Evolutionary conservation across 1,140 invertebrate species (phyloP).

Genomic region (Sweltsa coloradensis): DNA sequence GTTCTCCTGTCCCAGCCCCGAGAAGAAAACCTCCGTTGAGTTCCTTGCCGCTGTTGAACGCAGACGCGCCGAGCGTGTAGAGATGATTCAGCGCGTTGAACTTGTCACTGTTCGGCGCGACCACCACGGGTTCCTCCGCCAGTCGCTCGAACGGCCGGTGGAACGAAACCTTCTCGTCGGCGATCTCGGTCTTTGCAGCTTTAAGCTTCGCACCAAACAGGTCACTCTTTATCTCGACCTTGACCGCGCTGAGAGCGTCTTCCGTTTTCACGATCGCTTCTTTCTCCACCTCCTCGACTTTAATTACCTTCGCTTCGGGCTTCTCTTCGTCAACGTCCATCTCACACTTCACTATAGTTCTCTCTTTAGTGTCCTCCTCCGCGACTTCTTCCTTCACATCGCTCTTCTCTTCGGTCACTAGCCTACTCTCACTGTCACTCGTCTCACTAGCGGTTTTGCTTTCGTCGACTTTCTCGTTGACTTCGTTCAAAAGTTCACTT

Average conservation of each 20-base stretch:
- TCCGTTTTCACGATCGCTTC: slow-evolving; percentile 1
- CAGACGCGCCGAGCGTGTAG: slow-evolving; percentile 23
- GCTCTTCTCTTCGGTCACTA: slow-evolving; percentile 28
- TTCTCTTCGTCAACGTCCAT: slow-evolving; percentile 19
- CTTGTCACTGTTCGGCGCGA: slow-evolving; percentile 15
- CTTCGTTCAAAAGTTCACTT: too few species aligned
- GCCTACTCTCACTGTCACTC: too few species aligned
- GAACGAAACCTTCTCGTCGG: slow-evolving; percentile 2
- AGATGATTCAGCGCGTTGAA: slow-evolving; percentile 17
- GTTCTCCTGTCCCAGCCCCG: slow-evolving; percentile 18
- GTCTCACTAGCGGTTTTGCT: too few species aligned
- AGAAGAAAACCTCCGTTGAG: slow-evolving; percentile 30
- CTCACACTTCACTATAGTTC: neutral
- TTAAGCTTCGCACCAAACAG: slow-evolving; percentile 10
- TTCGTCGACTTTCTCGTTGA: too few species aligned
- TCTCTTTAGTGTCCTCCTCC: slow-evolving; percentile 23
- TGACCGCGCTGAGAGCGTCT: slow-evolving; percentile 9
- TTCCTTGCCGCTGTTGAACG: slow-evolving; percentile 31
- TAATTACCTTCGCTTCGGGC: slow-evolving; percentile 21
- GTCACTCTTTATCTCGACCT: slow-evolving; percentile 14
- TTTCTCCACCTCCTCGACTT: slow-evolving; percentile 21
- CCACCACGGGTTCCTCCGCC: slow-evolving; percentile 20
- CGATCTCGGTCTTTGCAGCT: neutral
- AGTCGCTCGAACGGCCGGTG: slow-evolving; percentile 5
- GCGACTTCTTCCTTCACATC: slow-evolving; percentile 31